Conservation (phyloP, 2,113 vertebrate genomes). For the Cyrtonyx montezumae region DNA sequence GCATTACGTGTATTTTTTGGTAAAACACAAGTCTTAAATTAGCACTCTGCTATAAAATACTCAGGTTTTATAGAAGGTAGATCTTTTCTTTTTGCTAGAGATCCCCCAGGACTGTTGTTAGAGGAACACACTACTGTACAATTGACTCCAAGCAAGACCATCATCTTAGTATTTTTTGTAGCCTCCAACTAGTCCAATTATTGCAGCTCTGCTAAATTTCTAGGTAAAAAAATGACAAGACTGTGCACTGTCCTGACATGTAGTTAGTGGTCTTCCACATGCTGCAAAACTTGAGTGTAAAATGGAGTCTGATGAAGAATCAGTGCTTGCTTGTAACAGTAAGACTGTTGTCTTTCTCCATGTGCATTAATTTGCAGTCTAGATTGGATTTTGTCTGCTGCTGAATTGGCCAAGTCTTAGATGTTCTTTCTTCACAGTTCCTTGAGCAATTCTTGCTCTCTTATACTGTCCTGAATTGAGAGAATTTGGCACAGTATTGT, state of each 20-base stretch:
- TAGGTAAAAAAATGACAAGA: neutral
- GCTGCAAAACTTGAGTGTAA: neutral
- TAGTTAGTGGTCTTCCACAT: neutral
- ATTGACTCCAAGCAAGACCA: neutral
- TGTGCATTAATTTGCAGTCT: accelerated
- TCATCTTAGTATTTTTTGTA: neutral
- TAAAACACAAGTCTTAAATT: neutral
- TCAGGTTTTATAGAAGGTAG: neutral
- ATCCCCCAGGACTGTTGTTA: neutral
- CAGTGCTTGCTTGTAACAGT: neutral
- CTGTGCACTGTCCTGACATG: neutral
- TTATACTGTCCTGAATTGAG: neutral
- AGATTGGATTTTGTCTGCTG: neutral
- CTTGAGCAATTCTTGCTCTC: neutral
- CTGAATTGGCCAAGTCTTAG: neutral
- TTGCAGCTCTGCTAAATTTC: neutral
- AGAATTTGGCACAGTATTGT: neutral
- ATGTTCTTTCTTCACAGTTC: neutral
- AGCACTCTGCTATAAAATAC: neutral
- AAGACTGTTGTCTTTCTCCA: neutral
- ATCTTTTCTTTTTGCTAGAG: neutral
- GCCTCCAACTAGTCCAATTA: neutral
- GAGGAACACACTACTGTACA: neutral
- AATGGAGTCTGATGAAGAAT: neutral
- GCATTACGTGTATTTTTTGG: neutral